Conservation (phyloP, 1,140 invertebrate species). For the Odontomachus brunneus region DNA sequence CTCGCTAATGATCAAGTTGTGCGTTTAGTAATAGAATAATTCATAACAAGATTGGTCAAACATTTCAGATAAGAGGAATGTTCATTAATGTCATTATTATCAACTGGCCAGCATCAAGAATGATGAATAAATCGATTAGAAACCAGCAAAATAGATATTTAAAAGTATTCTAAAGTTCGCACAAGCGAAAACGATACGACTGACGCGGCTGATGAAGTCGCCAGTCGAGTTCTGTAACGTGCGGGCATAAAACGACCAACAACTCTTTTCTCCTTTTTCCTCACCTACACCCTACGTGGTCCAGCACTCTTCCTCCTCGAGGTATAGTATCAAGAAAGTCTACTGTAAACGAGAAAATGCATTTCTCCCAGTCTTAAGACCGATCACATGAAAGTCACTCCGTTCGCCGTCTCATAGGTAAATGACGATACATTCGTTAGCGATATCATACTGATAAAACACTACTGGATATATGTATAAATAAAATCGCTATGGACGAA, state of each 20-base stretch:
- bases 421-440: constrained; percentile 11
- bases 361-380: constrained; percentile 70
- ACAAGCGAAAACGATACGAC: neutral
- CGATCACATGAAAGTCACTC: constrained; percentile 66
- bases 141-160: constrained; percentile 2
- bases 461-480: constrained; percentile 2
- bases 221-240: neutral
- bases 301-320: constrained; percentile 67
- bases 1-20: constrained; percentile 20
- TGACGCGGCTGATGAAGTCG: neutral
- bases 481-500: neutral
- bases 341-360: constrained; percentile 63
- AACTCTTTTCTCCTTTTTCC: neutral
- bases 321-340: constrained; percentile 64
- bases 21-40: constrained; percentile 3
- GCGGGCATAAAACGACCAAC: neutral
- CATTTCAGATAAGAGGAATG: constrained; percentile 24
- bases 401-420: constrained; percentile 19
- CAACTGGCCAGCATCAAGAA: neutral
- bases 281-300: constrained; percentile 50
- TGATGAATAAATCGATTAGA: neutral
- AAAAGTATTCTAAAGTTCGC: constrained; percentile 3
- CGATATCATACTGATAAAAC: constrained; percentile 26
- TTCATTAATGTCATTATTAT: constrained; percentile 30
- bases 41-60: constrained; percentile 8